Base-by-base conservation (phyloP, 2,797 vertebrate genomes). In the Melanotaenia pygmaea region DNA sequence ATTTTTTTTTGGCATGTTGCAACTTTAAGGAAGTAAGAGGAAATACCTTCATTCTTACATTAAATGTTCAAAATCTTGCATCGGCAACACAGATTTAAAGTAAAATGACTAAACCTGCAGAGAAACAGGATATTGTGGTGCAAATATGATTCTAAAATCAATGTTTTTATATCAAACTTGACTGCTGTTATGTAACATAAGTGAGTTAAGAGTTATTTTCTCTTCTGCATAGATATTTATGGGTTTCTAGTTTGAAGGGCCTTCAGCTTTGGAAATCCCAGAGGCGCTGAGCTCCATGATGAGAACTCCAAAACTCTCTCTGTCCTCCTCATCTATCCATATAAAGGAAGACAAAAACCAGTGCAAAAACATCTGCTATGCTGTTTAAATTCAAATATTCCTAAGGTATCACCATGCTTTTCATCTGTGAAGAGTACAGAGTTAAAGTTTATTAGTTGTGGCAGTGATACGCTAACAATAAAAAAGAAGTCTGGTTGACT, bases 231-330 rank as follows among this genome's bases (percentile, higher is more conserved):
- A 34, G 16, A 63, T 64, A 67, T 54, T 24, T 70, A 40, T 20
- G 18, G 40, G 76, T 69, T 71, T 72, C 18, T 62, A 11, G 54
- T 59, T 26, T 56, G 35, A 53, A 64, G 69, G 32, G 34, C 14
- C 37, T 64, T 74, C 43, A 67, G 34, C 40, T 68, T 67, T 78
- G 76, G 78, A 84, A 87, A 85, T 86, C 64, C 79, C 79, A 84
- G 60, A 72, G 47, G 26, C 64, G 58, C 37, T 5, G 28, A 79
- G 76, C 59, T 59, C 60, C 66, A 57, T 83, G 70, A 86, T 88
- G 79, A 67, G 77, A 77, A 70, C 65, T 76, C 59, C 63, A 16
- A 67, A 72, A 65, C 20, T 72, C 71, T 61, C 26, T 72, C 74
- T 73, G 76, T 69, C 47, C 67, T 64, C 37, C 53, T 81, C 60